Base-by-base conservation (phyloP, 1,140 invertebrate genomes). In the Scaptomyza montana region DNA sequence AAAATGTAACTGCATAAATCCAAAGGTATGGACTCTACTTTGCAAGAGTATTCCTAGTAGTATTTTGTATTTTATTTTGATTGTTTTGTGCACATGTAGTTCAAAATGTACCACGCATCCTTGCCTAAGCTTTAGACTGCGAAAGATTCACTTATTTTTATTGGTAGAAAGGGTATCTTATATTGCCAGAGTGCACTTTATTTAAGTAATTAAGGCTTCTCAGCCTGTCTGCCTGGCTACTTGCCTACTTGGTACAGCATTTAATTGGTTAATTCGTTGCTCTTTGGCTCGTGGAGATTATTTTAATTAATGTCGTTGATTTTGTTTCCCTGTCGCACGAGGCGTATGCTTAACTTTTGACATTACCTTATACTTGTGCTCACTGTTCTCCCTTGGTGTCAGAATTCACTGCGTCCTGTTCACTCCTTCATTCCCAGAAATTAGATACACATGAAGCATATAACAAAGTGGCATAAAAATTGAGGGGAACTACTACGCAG, bases 271-370 rank as follows among this genome's bases (percentile, higher is more conserved):
- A 16, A 16, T 25, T 13, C 28, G 41, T 9, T 30, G 5, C 5
- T 30, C 30, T 25, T 43, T 28, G 10, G 55, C 21, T 43, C 36
- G 3, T 33, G 16, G 39, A 53, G 13, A 36, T 25, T 1, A 43
- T 12, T 46, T 74, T 68, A 54, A 76, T 75, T 77, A 50, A 19
- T 51, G 57, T 21, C 45, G 55, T 45, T 5, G 21, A 33, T 51
- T 45, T 43, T 50, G 53, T 47, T 47, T 49, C 30, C 13, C 45
- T 74, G 75, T 65, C 75, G 55, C 47, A 82, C 57, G 47, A 50
- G 68, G 78, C 82, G 75, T 82, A 87, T 89, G 62, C 72, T 79
- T 68, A 67, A 77, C 79, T 57, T 75, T 55, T 21, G 59, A 3
- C 63, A 74, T 57, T 57, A 63, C 43, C 53, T 53, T 51, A 33